Base-by-base conservation (phyloP, 2,797 vertebrate species). In the Dendrocincla tyrannina region DNA sequence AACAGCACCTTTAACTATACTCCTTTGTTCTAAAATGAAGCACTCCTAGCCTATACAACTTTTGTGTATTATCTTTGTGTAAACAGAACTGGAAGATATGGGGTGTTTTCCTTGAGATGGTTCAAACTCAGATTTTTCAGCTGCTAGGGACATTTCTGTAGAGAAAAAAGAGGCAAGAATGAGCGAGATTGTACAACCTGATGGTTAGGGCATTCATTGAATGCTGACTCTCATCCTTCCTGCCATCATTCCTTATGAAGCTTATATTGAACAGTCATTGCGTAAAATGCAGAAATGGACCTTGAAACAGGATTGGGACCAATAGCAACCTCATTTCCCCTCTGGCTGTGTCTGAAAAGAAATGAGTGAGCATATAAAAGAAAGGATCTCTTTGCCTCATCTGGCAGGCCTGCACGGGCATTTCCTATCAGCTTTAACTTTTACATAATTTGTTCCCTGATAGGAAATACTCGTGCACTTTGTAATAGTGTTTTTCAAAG, bases 261-360 rank as follows among this genome's bases (percentile, higher is more conserved):
- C 24, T 77, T 68, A 24, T 53, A 58, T 70, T 83, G 68, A 88
- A 82, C 11, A 67, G 37, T 58, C 67, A 37, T 35, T 83, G 49
- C 68, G 58, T 47, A 85, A 88, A 94, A 78, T 78, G 22, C 53
- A 81, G 64, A 69, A 89, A 88, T 60, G 35, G 60, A 75, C 56
- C 53, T 91, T 85, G 39, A 94, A 88, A 93, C 64, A 72, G 88
- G 58, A 78, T 44, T 95, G 68, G 56, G 69, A 91, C 88, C 72
- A 80, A 47, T 24, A 83, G 37, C 39, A 93, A 80, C 41, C 56
- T 79, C 78, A 88, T 53, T 89, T 88, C 50, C 53, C 50, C 30
- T 96, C 88, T 25, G 60, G 42, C 62, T 63, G 33, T 85, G 33
- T 60, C 49, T 91, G 68, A 85, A 95, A 87, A 91, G 68, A 70